A percentile compares a stretch with the other conserved stretches of the same genome.
phyloP scores from a whole-genome alignment of 2,113 vertebrate species.

The Oreochromis spilurus region DNA sequence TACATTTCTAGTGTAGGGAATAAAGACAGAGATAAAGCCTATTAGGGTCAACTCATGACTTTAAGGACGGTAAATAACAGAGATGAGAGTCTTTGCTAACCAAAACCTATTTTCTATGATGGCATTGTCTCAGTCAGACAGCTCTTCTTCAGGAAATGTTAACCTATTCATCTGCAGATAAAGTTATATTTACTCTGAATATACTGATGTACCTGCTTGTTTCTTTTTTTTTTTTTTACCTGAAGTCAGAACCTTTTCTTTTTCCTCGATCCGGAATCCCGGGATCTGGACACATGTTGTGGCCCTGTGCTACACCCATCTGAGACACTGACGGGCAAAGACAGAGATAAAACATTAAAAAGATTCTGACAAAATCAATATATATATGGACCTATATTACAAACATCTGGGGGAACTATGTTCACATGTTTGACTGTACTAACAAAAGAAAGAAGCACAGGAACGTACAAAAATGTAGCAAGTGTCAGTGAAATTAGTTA shows the following conservation, averaged over 20 bases:
- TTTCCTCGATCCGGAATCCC: slow-evolving; percentile 96
- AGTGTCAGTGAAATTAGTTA: not conserved
- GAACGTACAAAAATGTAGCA: not conserved
- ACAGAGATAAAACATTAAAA: not conserved
- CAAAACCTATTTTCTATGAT: not conserved
- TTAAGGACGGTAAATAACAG: not conserved
- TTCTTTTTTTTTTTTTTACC: slow-evolving; percentile 48
- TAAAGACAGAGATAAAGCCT: not conserved
- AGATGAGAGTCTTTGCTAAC: not conserved
- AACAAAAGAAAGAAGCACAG: not conserved
- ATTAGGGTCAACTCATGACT: not conserved
- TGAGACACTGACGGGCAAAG: slow-evolving; percentile 82
- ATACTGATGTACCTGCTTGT: not conserved
- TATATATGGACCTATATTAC: not conserved
- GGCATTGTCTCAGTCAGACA: not conserved
- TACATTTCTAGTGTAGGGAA: not conserved
- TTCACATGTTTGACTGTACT: not conserved
- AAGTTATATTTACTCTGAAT: not conserved
- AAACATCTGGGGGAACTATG: not conserved
- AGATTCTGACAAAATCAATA: not conserved
- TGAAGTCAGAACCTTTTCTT: slow-evolving; percentile 97
- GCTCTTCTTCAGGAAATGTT: not conserved
- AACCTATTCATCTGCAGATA: not conserved
- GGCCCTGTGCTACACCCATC: slow-evolving; percentile 97
- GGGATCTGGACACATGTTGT: slow-evolving; percentile 98